Evolutionary conservation across 2,113 vertebrate species (phyloP), one percentile per base, ranked within the genome.

Genomic region (Cyrtonyx montezumae): DNA sequence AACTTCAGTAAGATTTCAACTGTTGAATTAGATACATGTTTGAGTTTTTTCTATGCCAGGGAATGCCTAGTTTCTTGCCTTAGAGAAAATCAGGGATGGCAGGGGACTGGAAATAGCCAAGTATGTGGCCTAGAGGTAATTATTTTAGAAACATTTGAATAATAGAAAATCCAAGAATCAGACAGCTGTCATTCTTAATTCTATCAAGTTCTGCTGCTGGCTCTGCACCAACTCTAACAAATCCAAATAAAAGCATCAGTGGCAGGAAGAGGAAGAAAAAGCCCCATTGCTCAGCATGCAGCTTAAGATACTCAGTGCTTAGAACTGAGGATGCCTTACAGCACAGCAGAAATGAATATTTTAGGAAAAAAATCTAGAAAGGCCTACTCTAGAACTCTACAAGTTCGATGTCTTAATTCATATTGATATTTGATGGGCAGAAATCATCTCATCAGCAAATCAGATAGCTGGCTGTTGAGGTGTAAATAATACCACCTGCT

Each of bases 181-280:
- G 66, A 81, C 76, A 88, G 13, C 11, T 75, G 76, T 58, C 88
- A 79, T n/a, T 91, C 87, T 53, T 70, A 45, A 62, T 93, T 85
- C 71, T 65, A 51, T 82, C 65, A 83, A 63, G 19, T 66, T 79
- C 68, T 87, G 58, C 42, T 71, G 63, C 51, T 63, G 58, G 63
- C 85, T 76, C 77, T 86, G 67, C 76, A 76, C 16, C 45, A n/a
- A 66, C 18, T 14, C 71, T 66, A 74, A 70, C 40, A 79, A 79
- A 79, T 51, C 18, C 42, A 70, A 89, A 23, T 65, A 61, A 61
- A 74, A 86, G 16, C 59, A 56, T 82, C 62, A 62, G 26, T 53
- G 46, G 84, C 79, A 78, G 20, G 17, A 84, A 71, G 32, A 74
- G 7, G 5, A 81, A 9, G 28, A 49, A 82, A 88, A 88, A 26